These are phyloP conservation scores for Pelusios castaneus DNA, from an alignment of 2,113 vertebrate genomes.

Conservation along the genomic window DNA sequence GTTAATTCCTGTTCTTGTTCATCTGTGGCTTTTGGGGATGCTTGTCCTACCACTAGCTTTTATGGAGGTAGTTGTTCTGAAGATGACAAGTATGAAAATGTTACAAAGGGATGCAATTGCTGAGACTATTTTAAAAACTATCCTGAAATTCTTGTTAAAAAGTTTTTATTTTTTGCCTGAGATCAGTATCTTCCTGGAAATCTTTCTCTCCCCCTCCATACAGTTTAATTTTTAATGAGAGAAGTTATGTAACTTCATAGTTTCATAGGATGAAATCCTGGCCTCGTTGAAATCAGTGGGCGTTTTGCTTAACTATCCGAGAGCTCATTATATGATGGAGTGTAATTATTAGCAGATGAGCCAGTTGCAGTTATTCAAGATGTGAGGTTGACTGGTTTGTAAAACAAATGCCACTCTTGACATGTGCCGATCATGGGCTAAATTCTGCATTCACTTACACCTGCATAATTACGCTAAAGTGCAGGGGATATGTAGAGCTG, in stretches of 20 bases:
- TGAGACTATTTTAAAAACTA: neutral
- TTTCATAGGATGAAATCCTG: neutral
- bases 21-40: neutral
- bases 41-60: neutral
- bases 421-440: neutral
- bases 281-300: neutral
- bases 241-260: neutral
- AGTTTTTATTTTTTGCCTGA: neutral
- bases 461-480: neutral
- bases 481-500: neutral
- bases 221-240: neutral
- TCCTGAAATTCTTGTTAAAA: neutral
- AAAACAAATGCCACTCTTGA: neutral
- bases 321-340: neutral
- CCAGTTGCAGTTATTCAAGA: conserved; percentile 5
- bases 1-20: neutral
- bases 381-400: neutral
- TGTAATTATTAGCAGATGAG: neutral
- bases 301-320: neutral
- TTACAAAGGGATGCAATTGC: neutral
- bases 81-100: neutral
- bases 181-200: neutral
- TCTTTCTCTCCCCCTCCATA: neutral
- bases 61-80: neutral
- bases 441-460: neutral